These are phyloP conservation scores for Macaca fascicularis DNA, from an alignment of 2,113 vertebrate genomes.

Conservation along the genomic window DNA sequence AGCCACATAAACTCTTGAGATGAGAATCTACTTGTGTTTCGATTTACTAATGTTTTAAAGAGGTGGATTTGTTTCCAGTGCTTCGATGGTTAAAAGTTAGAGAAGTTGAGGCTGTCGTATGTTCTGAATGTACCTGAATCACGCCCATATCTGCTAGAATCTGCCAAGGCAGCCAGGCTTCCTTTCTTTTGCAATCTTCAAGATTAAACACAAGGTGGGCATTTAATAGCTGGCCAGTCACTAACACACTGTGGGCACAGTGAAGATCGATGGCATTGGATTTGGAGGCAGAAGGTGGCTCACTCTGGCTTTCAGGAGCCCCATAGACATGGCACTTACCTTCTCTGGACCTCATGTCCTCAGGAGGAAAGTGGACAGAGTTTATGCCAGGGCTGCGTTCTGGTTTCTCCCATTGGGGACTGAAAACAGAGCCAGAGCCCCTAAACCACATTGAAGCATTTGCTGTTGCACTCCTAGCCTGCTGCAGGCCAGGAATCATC, in stretches of 20 bases:
- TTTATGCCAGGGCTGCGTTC: background rate
- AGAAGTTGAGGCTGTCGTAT: background rate
- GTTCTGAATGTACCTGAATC: conserved; percentile 25
- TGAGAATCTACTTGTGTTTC: background rate
- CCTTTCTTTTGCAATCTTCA: background rate
- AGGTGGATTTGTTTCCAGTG: background rate
- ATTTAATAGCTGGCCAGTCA: background rate
- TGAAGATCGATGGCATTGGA: background rate
- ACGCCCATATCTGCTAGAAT: background rate
- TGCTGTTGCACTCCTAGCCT: background rate
- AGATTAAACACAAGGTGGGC: background rate
- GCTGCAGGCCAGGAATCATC: background rate
- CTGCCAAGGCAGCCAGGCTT: background rate
- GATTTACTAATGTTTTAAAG: background rate
- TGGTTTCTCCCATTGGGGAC: background rate
- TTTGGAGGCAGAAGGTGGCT: background rate
- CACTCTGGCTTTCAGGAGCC: background rate
- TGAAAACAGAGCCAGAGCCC: background rate
- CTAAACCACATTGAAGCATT: background rate
- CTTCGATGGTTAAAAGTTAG: background rate
- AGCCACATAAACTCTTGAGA: background rate
- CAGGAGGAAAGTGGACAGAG: background rate
- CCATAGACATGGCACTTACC: background rate
- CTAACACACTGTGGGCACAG: background rate
- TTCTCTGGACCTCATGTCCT: background rate